Percentiles rank a stretch among this genome's conserved stretches.
Evolutionary conservation across 2,888 invertebrate species (phyloP).

Genomic region (Zele albiditarsus): DNA sequence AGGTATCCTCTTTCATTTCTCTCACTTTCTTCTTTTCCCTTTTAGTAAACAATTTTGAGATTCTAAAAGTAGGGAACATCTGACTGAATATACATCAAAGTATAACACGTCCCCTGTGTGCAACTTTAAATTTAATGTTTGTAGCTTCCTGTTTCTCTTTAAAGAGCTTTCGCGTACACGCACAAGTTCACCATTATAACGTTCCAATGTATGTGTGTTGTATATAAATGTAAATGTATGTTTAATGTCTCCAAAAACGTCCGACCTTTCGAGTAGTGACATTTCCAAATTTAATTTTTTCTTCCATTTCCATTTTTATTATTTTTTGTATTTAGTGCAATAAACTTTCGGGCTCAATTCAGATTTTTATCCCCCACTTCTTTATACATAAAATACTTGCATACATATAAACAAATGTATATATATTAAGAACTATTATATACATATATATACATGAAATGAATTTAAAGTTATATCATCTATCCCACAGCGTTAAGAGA

Average conservation of each 20-base stretch:
- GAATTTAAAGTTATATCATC: too few relatives aligned
- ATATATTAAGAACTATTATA: too few relatives aligned
- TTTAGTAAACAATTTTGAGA: not conserved
- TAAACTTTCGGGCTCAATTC: not conserved
- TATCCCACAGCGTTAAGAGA: too few relatives aligned
- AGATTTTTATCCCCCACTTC: not conserved
- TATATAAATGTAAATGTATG: not conserved
- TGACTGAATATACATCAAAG: constrained; percentile 28
- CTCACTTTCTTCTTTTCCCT: not conserved
- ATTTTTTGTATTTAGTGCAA: not conserved
- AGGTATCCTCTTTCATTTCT: not conserved
- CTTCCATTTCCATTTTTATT: not conserved
- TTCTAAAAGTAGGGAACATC: constrained; percentile 9
- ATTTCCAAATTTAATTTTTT: constrained; percentile 9
- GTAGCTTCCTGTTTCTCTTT: constrained; percentile 21
- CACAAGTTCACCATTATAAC: not conserved
- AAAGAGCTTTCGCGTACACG: not conserved
- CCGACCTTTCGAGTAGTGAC: not conserved
- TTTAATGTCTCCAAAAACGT: not conserved
- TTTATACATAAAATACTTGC: too few relatives aligned
- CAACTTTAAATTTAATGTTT: constrained; percentile 24
- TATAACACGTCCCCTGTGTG: constrained; percentile 16
- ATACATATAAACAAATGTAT: too few relatives aligned
- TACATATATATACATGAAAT: too few relatives aligned
- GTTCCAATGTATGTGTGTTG: not conserved